Evolutionary conservation across 2,113 vertebrate species (phyloP).

Genomic region (Physeter macrocephalus): DNA sequence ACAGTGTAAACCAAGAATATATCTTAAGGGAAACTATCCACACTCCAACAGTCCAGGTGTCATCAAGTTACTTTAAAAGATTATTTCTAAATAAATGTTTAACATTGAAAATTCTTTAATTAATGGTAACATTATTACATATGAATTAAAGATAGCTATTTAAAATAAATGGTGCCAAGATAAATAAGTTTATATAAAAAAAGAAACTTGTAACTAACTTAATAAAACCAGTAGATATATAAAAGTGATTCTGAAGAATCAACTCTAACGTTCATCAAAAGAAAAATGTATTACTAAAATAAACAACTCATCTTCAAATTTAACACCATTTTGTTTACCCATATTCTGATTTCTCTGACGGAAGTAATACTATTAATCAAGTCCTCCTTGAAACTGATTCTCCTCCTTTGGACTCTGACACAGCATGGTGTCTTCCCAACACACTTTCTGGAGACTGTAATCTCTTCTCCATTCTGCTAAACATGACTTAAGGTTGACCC

Average conservation of each 20-base stretch:
- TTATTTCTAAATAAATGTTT: background rate
- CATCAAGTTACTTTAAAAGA: background rate
- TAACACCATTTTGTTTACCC: background rate
- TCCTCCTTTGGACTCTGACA: background rate
- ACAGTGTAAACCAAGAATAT: background rate
- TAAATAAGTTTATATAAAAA: background rate
- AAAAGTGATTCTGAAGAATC: background rate
- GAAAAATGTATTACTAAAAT: conserved; percentile 9
- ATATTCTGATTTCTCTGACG: background rate
- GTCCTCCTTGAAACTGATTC: background rate
- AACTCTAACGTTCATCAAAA: background rate
- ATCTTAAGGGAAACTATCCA: background rate
- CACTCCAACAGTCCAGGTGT: background rate
- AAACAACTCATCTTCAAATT: background rate
- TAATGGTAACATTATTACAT: background rate
- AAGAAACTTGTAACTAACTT: background rate
- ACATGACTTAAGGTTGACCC: background rate
- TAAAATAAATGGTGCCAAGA: background rate
- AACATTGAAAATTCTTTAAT: background rate
- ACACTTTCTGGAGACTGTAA: background rate
- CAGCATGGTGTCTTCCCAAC: background rate
- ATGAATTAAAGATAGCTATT: background rate
- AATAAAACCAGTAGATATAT: background rate
- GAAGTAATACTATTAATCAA: background rate
- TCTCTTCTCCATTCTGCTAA: background rate